Evolutionary conservation across 2,888 invertebrate species (phyloP).

Genomic region (Drosophila anomelani): DNA sequence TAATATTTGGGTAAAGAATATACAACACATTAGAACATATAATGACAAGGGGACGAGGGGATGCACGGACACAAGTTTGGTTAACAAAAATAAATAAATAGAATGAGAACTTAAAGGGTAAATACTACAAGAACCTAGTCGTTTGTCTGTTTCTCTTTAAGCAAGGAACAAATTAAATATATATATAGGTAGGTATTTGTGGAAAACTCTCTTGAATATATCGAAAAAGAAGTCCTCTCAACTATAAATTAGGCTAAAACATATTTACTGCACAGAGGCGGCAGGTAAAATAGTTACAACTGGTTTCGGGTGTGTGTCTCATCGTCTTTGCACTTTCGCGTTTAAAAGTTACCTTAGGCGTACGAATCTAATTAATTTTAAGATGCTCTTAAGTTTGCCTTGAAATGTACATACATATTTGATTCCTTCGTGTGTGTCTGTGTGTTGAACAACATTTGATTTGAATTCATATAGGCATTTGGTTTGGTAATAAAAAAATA

Average conservation of each 20-base stretch:
- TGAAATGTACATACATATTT: conserved; percentile 59
- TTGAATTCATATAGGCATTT: conserved; percentile 37
- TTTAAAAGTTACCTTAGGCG: conserved; percentile 55
- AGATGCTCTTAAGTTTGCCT: conserved; percentile 38
- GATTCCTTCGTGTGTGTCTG: conserved; percentile 41
- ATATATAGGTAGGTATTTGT: conserved; percentile 34
- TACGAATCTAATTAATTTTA: conserved; percentile 57
- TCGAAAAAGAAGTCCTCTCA: conserved; percentile 13
- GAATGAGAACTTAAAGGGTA: conserved; percentile 37
- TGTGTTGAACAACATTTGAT: conserved; percentile 59
- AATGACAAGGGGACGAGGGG: conserved; percentile 16
- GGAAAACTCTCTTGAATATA: conserved; percentile 10
- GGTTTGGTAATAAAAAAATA: conserved; percentile 46
- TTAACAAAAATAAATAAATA: conserved; percentile 56
- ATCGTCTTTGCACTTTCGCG: conserved; percentile 34
- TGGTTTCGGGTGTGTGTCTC: conserved; percentile 72
- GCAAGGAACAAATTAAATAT: conserved; percentile 66
- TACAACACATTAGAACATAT: conserved; percentile 41
- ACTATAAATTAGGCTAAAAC: conserved; percentile 61
- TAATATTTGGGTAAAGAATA: conserved; percentile 41
- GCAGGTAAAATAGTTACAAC: conserved; percentile 52
- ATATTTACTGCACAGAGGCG: conserved; percentile 35
- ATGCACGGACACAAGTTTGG: conserved; percentile 27
- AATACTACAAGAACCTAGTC: conserved; percentile 58
- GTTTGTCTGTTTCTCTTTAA: conserved; percentile 56